Percentiles rank a stretch among this genome's conserved stretches.
Evolutionary conservation across 2,113 vertebrate genomes (phyloP).

Genomic region (Cnemophilus loriae): DNA sequence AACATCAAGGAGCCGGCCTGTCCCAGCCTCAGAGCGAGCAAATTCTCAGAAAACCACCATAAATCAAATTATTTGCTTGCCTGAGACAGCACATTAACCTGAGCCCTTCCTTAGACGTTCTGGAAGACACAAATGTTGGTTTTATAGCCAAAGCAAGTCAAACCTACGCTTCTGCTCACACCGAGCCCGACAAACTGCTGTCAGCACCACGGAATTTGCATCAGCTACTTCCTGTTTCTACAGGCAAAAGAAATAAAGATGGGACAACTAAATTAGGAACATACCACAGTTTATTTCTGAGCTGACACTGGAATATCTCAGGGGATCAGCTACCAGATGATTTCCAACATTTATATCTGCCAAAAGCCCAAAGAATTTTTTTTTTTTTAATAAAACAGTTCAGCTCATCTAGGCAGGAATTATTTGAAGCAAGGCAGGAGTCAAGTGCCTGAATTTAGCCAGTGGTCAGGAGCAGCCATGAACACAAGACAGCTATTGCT

Average conservation of each 20-base stretch:
- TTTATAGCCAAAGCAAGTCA: background rate
- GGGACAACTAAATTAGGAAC: conserved; percentile 55
- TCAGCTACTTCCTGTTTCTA: conserved; percentile 43
- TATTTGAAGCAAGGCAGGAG: background rate
- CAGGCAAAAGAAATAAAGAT: background rate
- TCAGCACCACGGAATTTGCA: background rate
- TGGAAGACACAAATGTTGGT: background rate
- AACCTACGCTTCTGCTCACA: background rate
- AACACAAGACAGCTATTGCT: background rate
- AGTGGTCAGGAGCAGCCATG: background rate
- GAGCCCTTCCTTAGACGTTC: background rate
- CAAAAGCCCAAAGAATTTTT: background rate
- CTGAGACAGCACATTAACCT: background rate
- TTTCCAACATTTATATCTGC: background rate
- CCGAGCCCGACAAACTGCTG: background rate
- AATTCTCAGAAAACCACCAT: background rate
- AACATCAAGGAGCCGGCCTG: accelerated
- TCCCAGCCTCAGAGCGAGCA: background rate
- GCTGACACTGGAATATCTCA: conserved; percentile 36
- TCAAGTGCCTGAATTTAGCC: background rate
- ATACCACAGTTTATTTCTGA: conserved; percentile 37
- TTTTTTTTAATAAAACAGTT: background rate
- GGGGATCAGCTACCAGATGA: conserved; percentile 24
- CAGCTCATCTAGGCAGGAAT: background rate
- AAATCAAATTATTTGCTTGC: accelerated